Conservation (phyloP, 37 sponge, comb jelly and placozoan species). For the Lycopodina hypogea region DNA sequence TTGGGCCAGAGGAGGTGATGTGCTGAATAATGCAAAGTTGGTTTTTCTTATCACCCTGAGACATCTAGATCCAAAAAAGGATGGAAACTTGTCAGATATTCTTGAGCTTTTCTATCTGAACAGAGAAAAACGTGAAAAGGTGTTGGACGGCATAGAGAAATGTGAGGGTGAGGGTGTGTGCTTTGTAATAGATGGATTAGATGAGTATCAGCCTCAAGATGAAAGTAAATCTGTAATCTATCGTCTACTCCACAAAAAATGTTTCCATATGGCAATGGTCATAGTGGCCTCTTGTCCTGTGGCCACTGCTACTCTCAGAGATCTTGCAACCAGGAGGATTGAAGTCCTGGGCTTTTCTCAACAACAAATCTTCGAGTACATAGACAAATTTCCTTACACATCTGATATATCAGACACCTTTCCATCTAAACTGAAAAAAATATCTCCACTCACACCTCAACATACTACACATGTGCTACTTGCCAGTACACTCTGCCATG, state of each 20-base stretch:
- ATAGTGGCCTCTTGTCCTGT: conserved; percentile 25
- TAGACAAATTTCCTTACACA: neutral
- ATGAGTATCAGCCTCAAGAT: conserved; percentile 32
- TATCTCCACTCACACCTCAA: conserved; percentile 10
- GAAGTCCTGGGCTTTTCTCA: conserved; percentile 28
- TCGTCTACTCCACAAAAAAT: neutral
- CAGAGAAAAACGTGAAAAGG: neutral
- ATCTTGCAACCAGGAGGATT: neutral
- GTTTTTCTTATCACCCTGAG: conserved; percentile 4
- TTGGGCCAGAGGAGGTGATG: too few relatives aligned
- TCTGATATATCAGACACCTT: too few relatives aligned
- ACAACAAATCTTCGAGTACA: conserved; percentile 11
- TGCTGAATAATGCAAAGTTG: too few relatives aligned
- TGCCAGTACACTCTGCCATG: conserved; percentile 31
- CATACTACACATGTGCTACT: conserved; percentile 33
- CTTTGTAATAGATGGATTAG: conserved; percentile 52
- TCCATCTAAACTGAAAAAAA: neutral
- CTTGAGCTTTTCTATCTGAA: neutral
- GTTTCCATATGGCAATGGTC: neutral
- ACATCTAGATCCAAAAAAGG: neutral
- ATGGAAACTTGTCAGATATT: neutral
- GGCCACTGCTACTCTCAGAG: neutral
- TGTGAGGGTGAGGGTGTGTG: conserved; percentile 19
- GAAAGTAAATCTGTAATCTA: neutral
- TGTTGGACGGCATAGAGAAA: neutral